phyloP scores from a whole-genome alignment of 2,888 invertebrate species.

The Netelia fuscicornis region DNA sequence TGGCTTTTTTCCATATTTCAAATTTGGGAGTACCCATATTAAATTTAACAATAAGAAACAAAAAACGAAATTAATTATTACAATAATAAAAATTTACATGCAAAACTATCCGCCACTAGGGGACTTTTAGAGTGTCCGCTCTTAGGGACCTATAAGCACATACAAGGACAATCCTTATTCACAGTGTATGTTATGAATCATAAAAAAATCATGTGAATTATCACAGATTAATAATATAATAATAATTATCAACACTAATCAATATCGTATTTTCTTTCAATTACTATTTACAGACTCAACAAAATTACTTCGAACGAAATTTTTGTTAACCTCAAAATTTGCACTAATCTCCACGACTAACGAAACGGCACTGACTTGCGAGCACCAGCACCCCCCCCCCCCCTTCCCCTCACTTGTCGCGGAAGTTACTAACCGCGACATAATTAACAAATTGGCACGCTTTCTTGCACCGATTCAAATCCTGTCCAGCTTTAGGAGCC shows the following conservation, averaged over 20 bases:
- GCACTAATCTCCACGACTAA: no score
- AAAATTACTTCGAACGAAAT: no score
- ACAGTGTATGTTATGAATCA: neutral
- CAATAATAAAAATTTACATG: neutral
- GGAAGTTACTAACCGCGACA: neutral
- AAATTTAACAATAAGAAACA: neutral
- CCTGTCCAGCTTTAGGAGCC: no score
- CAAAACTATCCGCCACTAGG: neutral
- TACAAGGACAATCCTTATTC: neutral
- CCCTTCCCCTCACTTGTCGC: no score
- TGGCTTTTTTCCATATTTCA: slow-evolving; percentile 32
- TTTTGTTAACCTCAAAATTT: no score
- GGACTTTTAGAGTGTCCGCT: neutral
- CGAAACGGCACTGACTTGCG: no score
- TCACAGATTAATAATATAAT: neutral
- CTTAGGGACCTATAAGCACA: neutral
- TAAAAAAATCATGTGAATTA: neutral
- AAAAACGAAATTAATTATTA: neutral
- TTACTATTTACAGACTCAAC: no score
- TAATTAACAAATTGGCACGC: neutral
- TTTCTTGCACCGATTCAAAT: no score
- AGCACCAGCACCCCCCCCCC: no score
- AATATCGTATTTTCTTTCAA: no score
- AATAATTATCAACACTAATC: no score
- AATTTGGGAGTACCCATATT: neutral